Evolutionary conservation across 2,888 invertebrate species (phyloP), one percentile per base, ranked within the genome.

Genomic region (Sinohyriopsis cumingii): DNA sequence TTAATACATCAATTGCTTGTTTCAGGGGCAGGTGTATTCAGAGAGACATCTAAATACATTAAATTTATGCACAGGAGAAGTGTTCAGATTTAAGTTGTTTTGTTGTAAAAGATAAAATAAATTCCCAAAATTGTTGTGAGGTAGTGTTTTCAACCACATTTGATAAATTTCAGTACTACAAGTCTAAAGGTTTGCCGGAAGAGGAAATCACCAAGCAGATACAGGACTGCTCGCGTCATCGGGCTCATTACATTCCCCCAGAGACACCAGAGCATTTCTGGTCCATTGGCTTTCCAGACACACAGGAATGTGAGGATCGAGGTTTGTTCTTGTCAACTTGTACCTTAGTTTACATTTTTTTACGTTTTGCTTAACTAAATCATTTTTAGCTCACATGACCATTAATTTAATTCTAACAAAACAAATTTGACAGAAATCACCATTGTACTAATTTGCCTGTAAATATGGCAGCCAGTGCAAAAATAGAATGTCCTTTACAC

Each of bases 201-300:
- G 85, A 82, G 24, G 86, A 89, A 65, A 77, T 83, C 9, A 67
- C 78, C 60, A 67, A 82, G 61, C 79, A 86, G 59, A 85, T 89
- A 77, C 82, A 86, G 69, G 65, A 79, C 3, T 87, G 86, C 71
- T 90, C 89, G 54, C 80, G 88, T 45, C 90, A 90, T 75, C 73
- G 87, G 45, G 88, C 88, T 1, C 74, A 81, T 62, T 86, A 85
- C 65, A 77, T 74, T 0, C 84, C 87, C 2, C 88, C 89, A 0
- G 73, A 76, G 66, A 90, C 90, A 7, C 90, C 90, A 2, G 86
- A 87, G 54, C 87, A 89, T 76, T 90, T 86, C 83, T 90, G 90
- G 90, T 85, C 86, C 6, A 77, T 90, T 20, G 88, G 85, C n/a
- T 87, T 90, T 69, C 88, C 89, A 15, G 87, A 87, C 77, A 89